Percentiles rank a stretch among this genome's conserved stretches.
Evolutionary conservation across 2,113 vertebrate genomes (phyloP).

Genomic region (Otus sunia): DNA sequence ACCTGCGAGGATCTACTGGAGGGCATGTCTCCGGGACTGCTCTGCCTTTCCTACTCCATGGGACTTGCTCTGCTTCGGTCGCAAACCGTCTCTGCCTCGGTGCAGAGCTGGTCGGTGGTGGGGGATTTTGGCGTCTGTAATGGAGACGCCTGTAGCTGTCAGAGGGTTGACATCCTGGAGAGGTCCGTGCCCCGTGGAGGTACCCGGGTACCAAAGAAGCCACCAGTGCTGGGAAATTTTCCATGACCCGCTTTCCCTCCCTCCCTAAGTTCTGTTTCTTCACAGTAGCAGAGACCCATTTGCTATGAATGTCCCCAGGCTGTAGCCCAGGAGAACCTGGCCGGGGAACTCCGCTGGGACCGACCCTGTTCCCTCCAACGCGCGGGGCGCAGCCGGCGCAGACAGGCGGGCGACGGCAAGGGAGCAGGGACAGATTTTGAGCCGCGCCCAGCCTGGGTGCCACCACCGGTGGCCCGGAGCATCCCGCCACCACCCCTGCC

Average conservation of each 20-base stretch:
- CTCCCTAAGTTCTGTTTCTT: not conserved
- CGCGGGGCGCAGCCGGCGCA: not conserved
- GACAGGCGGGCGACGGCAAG: not conserved
- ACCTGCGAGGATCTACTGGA: not conserved
- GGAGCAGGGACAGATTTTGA: not conserved
- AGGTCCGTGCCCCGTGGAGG: accelerated
- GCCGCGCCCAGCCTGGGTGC: accelerated
- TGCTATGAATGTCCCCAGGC: accelerated
- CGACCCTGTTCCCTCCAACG: accelerated
- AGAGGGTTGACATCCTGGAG: not conserved
- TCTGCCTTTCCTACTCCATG: not conserved
- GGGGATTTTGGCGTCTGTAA: not conserved
- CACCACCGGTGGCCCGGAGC: not conserved
- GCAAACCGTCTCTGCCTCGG: not conserved
- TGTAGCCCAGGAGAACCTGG: not conserved
- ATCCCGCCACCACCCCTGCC: too few relatives aligned
- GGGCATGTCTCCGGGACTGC: not conserved
- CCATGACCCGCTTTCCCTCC: not conserved
- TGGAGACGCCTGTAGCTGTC: not conserved
- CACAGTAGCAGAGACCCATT: not conserved
- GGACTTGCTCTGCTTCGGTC: not conserved
- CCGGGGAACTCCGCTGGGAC: not conserved
- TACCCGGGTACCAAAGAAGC: not conserved
- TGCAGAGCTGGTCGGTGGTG: not conserved
- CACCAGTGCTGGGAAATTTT: not conserved